Percentiles rank a stretch among this genome's conserved stretches.
Evolutionary conservation across 2,888 invertebrate genomes (phyloP).

Genomic region (Tridacna gigas): DNA sequence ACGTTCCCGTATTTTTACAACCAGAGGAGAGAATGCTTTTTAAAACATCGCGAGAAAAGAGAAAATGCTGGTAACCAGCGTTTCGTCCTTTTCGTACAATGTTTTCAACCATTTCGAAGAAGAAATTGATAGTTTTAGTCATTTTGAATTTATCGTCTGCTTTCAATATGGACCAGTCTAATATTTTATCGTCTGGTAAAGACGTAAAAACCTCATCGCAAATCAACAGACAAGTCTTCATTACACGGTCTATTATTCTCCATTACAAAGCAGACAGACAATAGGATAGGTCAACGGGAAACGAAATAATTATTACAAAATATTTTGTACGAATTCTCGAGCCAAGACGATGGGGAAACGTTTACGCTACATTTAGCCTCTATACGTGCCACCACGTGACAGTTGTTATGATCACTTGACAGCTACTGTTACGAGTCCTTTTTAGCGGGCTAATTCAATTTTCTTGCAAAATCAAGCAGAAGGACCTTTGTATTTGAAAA

Average conservation of each 20-base stretch:
- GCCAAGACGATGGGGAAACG: not conserved
- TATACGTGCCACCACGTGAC: conserved; percentile 3
- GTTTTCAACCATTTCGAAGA: too few relatives aligned
- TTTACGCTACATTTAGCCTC: conserved; percentile 7
- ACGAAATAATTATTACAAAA: not conserved
- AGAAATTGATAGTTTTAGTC: too few relatives aligned
- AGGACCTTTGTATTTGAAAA: conserved; percentile 4
- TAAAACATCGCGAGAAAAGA: not conserved
- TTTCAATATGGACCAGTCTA: not conserved
- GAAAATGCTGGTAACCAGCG: conserved; percentile 1
- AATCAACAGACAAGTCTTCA: too few relatives aligned
- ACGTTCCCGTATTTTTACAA: too few relatives aligned
- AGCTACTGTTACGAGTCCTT: conserved; percentile 10
- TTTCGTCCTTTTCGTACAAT: not conserved
- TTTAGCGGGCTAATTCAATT: conserved; percentile 28
- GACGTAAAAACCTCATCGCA: too few relatives aligned
- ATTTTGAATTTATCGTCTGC: too few relatives aligned
- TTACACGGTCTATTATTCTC: too few relatives aligned
- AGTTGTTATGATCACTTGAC: conserved; percentile 11
- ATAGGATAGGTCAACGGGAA: not conserved
- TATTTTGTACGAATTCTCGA: not conserved
- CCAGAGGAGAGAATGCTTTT: not conserved
- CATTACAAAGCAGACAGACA: not conserved
- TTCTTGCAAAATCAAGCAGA: conserved; percentile 29
- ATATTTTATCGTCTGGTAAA: not conserved